Evolutionary conservation across 1,140 invertebrate species (phyloP), one percentile per base, ranked within the genome.

Genomic region (Acromyrmex charruanus): DNA sequence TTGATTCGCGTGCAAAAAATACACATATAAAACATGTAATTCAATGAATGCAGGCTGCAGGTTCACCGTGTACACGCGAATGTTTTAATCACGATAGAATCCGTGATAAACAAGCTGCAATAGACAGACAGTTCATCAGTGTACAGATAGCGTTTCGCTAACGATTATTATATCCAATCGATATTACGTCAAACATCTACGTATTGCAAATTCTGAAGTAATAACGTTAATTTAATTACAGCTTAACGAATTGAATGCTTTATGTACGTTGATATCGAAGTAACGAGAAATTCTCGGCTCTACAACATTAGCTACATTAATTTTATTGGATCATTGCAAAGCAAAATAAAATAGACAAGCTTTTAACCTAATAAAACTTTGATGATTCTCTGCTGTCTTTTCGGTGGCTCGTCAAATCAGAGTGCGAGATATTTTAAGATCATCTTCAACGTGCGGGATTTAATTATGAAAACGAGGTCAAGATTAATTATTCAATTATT

Each of bases 201-300:
- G 39, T 10, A n/a, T 68, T 49, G 25, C 53, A 74, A 74, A 74
- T 25, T 28, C 53, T 28, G 6, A n/a, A 72, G 18, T 74, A 82
- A 82, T 35, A 82, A 82, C 79, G 7, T 18, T 72, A 74, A 82
- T 82, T 82, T 61, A 61, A 82, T 82, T 39, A 49, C 12, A 10
- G 28, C 39, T 51, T 69, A 21, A 69, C n/a, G 68, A 61, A 72
- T 59, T 53, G 51, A 82, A 4, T 58, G 21, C 10, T 39, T 72
- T 3, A 35, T 44, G 21, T 3, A 21, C 49, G 51, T 31, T 9
- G 44, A 39, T 71, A 10, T 49, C 6, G 0, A 18, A 72, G 14
- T 72, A 59, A 59, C 3, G 35, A 35, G n/a, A 49, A 44, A 21
- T 82, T 49, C 53, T 51, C 12, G 35, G 25, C 44, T 82, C 12